Conservation (phyloP, 2,888 invertebrate genomes). For the Lucinisca nassula region DNA sequence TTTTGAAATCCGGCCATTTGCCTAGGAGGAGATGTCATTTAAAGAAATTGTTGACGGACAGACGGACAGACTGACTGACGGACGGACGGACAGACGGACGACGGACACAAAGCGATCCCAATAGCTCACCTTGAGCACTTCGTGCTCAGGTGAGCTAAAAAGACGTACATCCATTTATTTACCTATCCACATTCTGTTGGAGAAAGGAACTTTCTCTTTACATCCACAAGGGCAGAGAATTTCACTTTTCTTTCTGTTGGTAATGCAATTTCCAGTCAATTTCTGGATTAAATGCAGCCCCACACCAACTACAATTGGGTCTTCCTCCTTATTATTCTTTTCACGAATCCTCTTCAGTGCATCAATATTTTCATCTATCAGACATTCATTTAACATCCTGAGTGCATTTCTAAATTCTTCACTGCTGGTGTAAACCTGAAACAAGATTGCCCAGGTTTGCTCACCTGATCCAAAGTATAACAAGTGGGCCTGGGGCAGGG, state of each 20-base stretch:
- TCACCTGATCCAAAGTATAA: no score
- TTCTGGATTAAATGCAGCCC: not conserved
- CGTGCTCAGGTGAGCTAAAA: no score
- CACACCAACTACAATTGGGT: not conserved
- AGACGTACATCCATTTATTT: no score
- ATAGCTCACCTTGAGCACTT: no score
- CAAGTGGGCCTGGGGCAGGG: no score
- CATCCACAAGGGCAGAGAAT: not conserved
- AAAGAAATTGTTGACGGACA: no score
- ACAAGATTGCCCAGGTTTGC: no score
- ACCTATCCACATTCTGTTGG: slow-evolving; percentile 4
- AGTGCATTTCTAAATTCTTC: not conserved
- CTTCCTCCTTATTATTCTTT: not conserved
- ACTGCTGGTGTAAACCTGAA: not conserved
- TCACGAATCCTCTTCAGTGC: not conserved
- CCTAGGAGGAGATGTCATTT: not conserved
- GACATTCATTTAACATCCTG: not conserved
- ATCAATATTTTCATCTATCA: not conserved
- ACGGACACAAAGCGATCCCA: no score
- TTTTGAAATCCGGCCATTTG: not conserved
- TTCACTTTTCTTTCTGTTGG: not conserved
- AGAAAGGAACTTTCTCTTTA: not conserved
- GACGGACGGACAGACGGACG: no score
- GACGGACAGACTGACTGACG: no score
- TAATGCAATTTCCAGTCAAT: not conserved